phyloP scores from a whole-genome alignment of 2,113 vertebrate species.

The Gopherus flavomarginatus region DNA sequence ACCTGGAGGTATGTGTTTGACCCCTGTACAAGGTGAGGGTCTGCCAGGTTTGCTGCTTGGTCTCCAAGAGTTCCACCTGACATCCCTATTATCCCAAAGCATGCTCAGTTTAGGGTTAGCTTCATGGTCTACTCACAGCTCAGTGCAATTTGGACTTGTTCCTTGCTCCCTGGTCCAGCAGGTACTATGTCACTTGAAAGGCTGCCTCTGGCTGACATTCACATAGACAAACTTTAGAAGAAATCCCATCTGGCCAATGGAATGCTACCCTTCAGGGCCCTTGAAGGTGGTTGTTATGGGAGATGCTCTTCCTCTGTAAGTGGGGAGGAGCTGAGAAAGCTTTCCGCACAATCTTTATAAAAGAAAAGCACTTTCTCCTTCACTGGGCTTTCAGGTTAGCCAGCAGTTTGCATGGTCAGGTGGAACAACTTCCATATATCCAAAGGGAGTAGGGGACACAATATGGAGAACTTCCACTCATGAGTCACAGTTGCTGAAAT shows the following conservation, averaged over 20 bases:
- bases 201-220: neutral
- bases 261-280: neutral
- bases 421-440: neutral
- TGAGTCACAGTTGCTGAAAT: neutral
- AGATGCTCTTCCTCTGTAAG: neutral
- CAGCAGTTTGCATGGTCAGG: neutral
- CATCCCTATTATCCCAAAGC: neutral
- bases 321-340: fast-evolving
- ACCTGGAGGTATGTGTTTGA: neutral
- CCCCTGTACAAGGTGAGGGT: neutral
- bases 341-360: neutral
- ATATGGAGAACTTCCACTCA: neutral
- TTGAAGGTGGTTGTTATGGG: neutral
- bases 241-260: neutral
- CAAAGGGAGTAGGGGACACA: neutral
- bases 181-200: neutral
- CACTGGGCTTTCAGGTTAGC: neutral
- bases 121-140: neutral
- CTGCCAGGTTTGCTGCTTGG: neutral
- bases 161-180: neutral
- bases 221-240: neutral
- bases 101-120: fast-evolving
- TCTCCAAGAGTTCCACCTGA: neutral
- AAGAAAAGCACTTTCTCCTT: neutral
- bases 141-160: neutral